These are phyloP conservation scores for Rhombomys opimus DNA, from an alignment of 2,113 vertebrate species.

Conservation along the genomic window DNA sequence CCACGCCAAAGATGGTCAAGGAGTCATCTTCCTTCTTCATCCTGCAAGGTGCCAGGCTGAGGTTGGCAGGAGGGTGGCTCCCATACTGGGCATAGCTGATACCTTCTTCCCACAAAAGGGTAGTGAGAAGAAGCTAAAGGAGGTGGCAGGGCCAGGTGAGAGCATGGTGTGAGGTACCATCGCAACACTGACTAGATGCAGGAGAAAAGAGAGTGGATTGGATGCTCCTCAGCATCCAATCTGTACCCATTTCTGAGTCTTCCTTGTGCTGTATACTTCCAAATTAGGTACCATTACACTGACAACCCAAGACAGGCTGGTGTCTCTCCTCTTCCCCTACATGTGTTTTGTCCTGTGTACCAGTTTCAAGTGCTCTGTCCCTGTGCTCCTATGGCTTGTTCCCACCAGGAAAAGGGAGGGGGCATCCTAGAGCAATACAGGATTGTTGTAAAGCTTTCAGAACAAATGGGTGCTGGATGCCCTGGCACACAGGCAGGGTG, in stretches of 20 bases:
- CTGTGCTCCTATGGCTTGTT: background rate
- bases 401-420: background rate
- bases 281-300: fast-evolving
- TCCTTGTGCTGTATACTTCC: background rate
- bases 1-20: slow-evolving; percentile 91
- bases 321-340: background rate
- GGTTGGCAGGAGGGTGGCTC: background rate
- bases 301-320: background rate
- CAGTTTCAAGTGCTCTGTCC: background rate
- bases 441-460: background rate
- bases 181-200: background rate
- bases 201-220: fast-evolving
- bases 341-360: background rate
- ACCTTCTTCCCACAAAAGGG: background rate
- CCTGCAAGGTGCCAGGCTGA: slow-evolving; percentile 80
- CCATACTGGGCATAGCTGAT: fast-evolving
- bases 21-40: slow-evolving; percentile 93
- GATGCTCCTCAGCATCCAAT: background rate
- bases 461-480: too few relatives aligned
- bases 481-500: fast-evolving
- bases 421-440: background rate
- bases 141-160: background rate
- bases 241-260: background rate
- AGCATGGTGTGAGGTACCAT: fast-evolving
- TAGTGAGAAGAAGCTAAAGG: fast-evolving